Conservation (phyloP, 2,888 invertebrate species). For the Rhagonycha fulva region DNA sequence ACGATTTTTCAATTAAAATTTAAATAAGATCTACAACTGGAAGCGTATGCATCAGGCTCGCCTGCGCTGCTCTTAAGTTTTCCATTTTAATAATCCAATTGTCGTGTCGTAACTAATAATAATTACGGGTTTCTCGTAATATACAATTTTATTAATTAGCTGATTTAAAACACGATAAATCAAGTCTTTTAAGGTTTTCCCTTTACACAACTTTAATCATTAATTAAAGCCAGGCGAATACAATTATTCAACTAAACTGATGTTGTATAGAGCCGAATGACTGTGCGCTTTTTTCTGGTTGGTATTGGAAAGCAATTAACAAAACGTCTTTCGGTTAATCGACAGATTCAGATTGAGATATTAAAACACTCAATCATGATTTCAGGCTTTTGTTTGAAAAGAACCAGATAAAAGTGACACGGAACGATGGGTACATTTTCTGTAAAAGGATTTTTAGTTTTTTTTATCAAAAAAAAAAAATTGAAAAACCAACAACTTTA, state of each 20-base stretch:
- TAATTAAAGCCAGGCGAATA: not conserved
- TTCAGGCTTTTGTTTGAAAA: not conserved
- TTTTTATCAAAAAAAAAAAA: too few relatives aligned
- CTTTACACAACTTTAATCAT: not conserved
- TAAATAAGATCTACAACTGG: not conserved
- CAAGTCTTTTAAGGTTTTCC: not conserved
- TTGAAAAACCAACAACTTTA: too few relatives aligned
- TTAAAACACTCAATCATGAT: not conserved
- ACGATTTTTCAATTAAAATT: not conserved
- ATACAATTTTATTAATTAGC: not conserved
- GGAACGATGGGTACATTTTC: too few relatives aligned
- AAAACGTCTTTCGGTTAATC: not conserved
- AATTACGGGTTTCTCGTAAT: not conserved
- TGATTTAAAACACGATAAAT: not conserved
- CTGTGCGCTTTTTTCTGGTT: not conserved
- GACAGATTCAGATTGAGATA: not conserved
- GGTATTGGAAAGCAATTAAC: not conserved
- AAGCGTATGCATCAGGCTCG: not conserved
- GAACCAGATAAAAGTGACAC: too few relatives aligned
- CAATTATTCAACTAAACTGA: not conserved
- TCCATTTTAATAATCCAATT: not conserved
- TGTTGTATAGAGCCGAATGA: not conserved
- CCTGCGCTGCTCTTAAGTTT: not conserved
- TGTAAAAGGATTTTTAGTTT: too few relatives aligned
- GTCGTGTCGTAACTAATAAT: not conserved